Base-by-base conservation (phyloP, 1,140 invertebrate genomes). In the Leptopilina boulardi region DNA sequence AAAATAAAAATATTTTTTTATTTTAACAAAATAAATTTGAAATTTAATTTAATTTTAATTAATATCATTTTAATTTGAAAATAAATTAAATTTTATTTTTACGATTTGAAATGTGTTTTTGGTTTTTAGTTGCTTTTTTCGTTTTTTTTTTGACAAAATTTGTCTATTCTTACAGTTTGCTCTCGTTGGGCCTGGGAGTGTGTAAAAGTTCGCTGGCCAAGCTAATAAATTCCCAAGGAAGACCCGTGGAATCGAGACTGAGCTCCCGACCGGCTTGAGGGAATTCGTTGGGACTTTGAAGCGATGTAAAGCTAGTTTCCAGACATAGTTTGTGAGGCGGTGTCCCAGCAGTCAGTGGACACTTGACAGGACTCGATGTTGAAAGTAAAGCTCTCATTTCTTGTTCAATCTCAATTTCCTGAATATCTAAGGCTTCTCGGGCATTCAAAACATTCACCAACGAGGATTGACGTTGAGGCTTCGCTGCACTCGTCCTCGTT, bases 241-340 rank as follows among this genome's bases (percentile, higher is more conserved):
- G 82, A 34, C 88, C 89, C 3, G 83, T 83, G 41, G 89, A 91
- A 77, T 90, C 89, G 41, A 89, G 83, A 82, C 90, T 91, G 42
- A 89, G 83, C 72, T 91, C 89, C 5, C 89, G 84, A 9, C 88
- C 88, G 54, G 85, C 86, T 41, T 82, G 88, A 1, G 88, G 88
- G 34, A 89, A 84, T 72, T 90, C 89, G 19, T 89, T 89, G 0
- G 93, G 92, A 80, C 91, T 92, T 75, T 93, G 92, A 5, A 94
- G 86, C 71, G 94, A 94, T 3, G 95, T 94, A 88, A 96, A 96
- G 81, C 94, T 95, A 1, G 95, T 96, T 87, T 96, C 95, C 72
- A 96, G 88, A 80, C 93, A 95, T 13, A 95, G 87, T 74, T 92
- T 91, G 77, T 93, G 93, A 10, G 91, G 93, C 71, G 91, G 92